Evolutionary conservation across 2,797 vertebrate species (phyloP), one percentile per base, ranked within the genome.

Genomic region (Gymnoscopelus microlampas): DNA sequence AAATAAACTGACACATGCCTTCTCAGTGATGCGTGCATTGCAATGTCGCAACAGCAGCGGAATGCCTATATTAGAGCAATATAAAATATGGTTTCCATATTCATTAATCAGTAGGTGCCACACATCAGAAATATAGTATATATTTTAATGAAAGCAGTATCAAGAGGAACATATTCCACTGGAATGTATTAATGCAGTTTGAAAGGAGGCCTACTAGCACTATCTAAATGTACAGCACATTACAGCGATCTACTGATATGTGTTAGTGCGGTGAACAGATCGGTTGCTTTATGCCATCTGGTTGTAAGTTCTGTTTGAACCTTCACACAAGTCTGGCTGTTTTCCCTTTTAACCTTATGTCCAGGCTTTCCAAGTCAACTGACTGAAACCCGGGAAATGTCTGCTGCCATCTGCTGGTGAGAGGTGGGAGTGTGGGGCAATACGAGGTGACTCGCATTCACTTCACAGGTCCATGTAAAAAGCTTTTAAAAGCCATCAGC

Each of bases 351-450:
- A 19, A 19, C 19, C 19, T 19, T 19, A 19, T 1, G 19, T 19
- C 19, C 19, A 19, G 19, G 19, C 19, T 19, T 19, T 19, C 19
- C 19, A 19, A 19, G 14, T 39, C 26, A 61, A 35, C 19, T 14
- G 29, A 62, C 14, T 0, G 35, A 54, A 65, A 54, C 19, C 60
- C 26, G 26, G n/a, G 2, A 53, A 24, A 0, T 0, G 1, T 74
- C 63, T 89, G 70, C 85, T 86, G 85, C 87, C 87, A 87, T 68
- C 90, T 90, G 72, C 77, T 89, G 90, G 85, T 76, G 48, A 29
- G 74, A 76, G 66, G 11, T 2, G 53, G 19, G 8, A n/a, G 19
- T 19, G 14, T 12, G 1, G 7, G 5, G 54, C 48, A 82, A 56
- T 19, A 0, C 49, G 39, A 57, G 53, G 64, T n/a, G 7, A 66